Evolutionary conservation across 2,113 vertebrate species (phyloP).

Genomic region (Mustela nigripes): DNA sequence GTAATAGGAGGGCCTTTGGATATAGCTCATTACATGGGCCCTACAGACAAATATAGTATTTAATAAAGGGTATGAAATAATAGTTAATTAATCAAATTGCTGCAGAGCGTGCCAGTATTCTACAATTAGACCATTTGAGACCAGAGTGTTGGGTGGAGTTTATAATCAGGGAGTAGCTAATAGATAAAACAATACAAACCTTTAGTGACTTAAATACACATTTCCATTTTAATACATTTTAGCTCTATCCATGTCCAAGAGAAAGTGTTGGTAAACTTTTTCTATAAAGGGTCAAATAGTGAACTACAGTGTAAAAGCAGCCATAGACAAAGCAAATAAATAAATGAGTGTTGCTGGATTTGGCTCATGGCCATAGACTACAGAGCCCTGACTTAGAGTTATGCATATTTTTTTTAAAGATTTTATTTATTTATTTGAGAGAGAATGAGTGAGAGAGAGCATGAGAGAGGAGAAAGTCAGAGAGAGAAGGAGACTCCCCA

Average conservation of each 20-base stretch:
- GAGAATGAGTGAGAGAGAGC: too few relatives aligned
- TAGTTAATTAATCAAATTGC: constrained; percentile 75
- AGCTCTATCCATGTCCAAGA: background rate
- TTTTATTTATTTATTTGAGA: too few relatives aligned
- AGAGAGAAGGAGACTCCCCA: too few relatives aligned
- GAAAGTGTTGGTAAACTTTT: background rate
- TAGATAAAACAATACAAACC: background rate
- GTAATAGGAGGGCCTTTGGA: constrained; percentile 59
- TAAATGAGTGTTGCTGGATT: background rate
- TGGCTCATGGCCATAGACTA: background rate
- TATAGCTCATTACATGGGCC: constrained; percentile 72
- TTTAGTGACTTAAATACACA: background rate
- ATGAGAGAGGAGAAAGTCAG: too few relatives aligned
- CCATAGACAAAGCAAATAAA: background rate
- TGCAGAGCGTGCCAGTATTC: constrained; percentile 38
- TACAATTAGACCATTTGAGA: constrained; percentile 26
- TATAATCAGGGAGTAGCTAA: constrained; percentile 52
- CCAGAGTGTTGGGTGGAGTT: constrained; percentile 22
- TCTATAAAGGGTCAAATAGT: background rate
- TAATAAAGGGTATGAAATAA: constrained; percentile 57
- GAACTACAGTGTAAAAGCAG: background rate
- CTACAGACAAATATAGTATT: constrained; percentile 18
- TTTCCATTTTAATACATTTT: background rate
- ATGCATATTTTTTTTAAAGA: background rate
- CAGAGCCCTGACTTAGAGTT: background rate